Evolutionary conservation across 2,888 invertebrate species (phyloP).

Genomic region (Platypus cylindrus): DNA sequence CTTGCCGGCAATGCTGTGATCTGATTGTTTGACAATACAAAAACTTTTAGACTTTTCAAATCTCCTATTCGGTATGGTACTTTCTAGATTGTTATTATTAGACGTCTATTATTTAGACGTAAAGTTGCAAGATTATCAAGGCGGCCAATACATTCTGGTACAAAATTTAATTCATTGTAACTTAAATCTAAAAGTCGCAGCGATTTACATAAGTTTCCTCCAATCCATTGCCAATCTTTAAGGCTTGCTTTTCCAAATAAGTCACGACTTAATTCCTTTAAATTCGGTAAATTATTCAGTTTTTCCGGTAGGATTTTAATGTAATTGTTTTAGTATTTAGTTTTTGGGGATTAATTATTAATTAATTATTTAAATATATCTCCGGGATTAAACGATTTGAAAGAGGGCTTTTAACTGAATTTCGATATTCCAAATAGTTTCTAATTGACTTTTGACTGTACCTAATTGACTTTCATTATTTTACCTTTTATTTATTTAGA

Average conservation of each 20-base stretch:
- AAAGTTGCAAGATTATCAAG: conserved; percentile 48
- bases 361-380: too few species aligned
- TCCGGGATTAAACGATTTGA: too few species aligned
- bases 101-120: conserved; percentile 48
- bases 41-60: conserved; percentile 40
- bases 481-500: too few species aligned
- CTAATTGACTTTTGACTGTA: too few species aligned
- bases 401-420: too few species aligned
- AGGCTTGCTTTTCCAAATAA: conserved; percentile 41
- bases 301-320: conserved; percentile 57
- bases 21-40: conserved; percentile 44
- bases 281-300: conserved; percentile 47
- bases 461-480: too few species aligned
- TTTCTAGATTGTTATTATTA: too few species aligned
- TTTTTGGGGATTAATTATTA: too few species aligned
- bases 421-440: too few species aligned
- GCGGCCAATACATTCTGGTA: conserved; percentile 54
- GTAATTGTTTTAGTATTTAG: too few species aligned
- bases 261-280: conserved; percentile 54
- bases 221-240: conserved; percentile 56
- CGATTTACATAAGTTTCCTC: conserved; percentile 38
- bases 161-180: conserved; percentile 41
- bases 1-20: conserved; percentile 47
- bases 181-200: conserved; percentile 52
- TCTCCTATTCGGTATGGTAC: conserved; percentile 57